These are phyloP conservation scores for Cladopsammia gracilis DNA, from an alignment of 64 coral and sea anemone species.

Conservation along the genomic window DNA sequence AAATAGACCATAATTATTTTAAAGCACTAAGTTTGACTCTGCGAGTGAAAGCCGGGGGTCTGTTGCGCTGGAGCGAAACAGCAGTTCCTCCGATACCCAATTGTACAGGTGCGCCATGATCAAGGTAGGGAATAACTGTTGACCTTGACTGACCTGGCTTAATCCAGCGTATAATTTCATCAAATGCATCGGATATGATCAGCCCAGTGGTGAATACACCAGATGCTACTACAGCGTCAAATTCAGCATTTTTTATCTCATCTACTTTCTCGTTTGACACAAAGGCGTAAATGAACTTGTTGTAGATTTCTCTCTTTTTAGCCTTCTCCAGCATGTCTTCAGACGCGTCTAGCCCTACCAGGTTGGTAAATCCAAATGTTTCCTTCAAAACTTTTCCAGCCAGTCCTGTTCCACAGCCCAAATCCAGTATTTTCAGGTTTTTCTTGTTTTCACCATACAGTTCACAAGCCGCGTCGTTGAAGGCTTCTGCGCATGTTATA, in stretches of 20 bases:
- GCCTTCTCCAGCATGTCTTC: slow-evolving; percentile 50
- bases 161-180: slow-evolving; percentile 49
- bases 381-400: slow-evolving; percentile 25
- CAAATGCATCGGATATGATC: slow-evolving; percentile 1
- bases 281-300: slow-evolving; percentile 20
- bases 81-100: no score
- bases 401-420: slow-evolving; percentile 37
- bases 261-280: slow-evolving; percentile 20
- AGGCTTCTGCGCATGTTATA: neutral
- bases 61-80: no score
- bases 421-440: slow-evolving; percentile 6
- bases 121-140: neutral
- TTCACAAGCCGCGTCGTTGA: neutral
- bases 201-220: slow-evolving; percentile 43
- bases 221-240: slow-evolving; percentile 23
- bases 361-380: slow-evolving; percentile 17
- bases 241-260: slow-evolving; percentile 12
- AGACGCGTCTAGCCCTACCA: slow-evolving; percentile 40
- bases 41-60: no score
- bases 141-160: slow-evolving; percentile 37
- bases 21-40: no score
- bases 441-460: neutral
- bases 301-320: slow-evolving; percentile 28
- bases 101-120: no score
- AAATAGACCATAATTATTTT: no score